Conservation (phyloP, 2,113 vertebrate species). For the Pyxicephalus adspersus region DNA sequence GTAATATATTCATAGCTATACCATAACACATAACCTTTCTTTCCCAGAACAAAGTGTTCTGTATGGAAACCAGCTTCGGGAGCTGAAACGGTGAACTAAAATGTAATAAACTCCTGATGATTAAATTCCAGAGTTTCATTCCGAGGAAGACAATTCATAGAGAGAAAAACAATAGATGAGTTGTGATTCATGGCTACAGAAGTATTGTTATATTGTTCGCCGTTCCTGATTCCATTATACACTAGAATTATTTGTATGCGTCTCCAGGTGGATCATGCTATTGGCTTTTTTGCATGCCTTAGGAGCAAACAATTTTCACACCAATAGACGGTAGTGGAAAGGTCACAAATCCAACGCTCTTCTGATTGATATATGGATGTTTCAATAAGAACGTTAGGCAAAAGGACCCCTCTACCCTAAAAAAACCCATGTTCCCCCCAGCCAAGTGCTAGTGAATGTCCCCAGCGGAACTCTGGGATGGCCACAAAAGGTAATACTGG, state of each 20-base stretch:
- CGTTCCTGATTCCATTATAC: too few species aligned
- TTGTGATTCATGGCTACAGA: constrained; percentile 5
- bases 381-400: too few species aligned
- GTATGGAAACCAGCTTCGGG: background rate
- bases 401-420: too few species aligned
- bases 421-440: too few species aligned
- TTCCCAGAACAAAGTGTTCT: background rate
- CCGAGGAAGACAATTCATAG: background rate
- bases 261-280: background rate
- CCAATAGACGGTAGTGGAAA: too few species aligned
- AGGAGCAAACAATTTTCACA: too few species aligned
- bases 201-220: background rate
- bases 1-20: background rate
- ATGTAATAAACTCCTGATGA: background rate
- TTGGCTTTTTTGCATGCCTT: too few species aligned
- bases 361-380: too few species aligned
- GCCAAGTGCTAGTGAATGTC: too few species aligned
- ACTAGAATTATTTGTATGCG: background rate
- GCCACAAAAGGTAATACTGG: too few species aligned
- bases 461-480: too few species aligned
- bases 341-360: too few species aligned
- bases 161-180: background rate
- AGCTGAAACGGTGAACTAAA: background rate
- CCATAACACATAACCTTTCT: background rate
- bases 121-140: background rate